Percentiles rank a stretch among this genome's conserved stretches.
Evolutionary conservation across 2,797 vertebrate genomes (phyloP).

Genomic region (Anguilla megastoma): DNA sequence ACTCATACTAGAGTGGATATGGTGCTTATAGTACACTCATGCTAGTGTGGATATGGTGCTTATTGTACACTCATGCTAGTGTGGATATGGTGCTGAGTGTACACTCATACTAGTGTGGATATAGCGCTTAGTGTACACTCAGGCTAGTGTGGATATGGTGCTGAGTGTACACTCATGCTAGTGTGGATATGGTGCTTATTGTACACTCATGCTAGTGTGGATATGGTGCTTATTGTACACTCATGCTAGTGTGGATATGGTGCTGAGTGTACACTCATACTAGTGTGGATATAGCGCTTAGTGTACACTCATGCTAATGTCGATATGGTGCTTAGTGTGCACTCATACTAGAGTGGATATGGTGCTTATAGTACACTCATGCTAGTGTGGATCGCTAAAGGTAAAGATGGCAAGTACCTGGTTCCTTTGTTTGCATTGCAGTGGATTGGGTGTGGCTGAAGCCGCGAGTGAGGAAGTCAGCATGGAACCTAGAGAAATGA

Average conservation of each 20-base stretch:
- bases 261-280: not conserved
- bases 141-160: not conserved
- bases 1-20: not conserved
- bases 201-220: not conserved
- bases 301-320: not conserved
- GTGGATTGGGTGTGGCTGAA: conserved; percentile 66
- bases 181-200: not conserved
- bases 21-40: not conserved
- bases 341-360: not conserved
- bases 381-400: not conserved
- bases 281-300: not conserved
- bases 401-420: too few relatives aligned
- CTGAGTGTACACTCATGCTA: too few relatives aligned
- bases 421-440: conserved; percentile 52
- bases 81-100: not conserved
- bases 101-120: not conserved
- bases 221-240: too few relatives aligned
- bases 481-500: conserved; percentile 45
- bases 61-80: not conserved
- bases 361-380: not conserved
- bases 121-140: not conserved
- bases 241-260: not conserved
- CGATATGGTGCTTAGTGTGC: not conserved
- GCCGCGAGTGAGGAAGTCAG: conserved; percentile 65
- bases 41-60: not conserved